Evolutionary conservation across 2,888 invertebrate species (phyloP), one percentile per base, ranked within the genome.

Genomic region (Venusia cambrica): DNA sequence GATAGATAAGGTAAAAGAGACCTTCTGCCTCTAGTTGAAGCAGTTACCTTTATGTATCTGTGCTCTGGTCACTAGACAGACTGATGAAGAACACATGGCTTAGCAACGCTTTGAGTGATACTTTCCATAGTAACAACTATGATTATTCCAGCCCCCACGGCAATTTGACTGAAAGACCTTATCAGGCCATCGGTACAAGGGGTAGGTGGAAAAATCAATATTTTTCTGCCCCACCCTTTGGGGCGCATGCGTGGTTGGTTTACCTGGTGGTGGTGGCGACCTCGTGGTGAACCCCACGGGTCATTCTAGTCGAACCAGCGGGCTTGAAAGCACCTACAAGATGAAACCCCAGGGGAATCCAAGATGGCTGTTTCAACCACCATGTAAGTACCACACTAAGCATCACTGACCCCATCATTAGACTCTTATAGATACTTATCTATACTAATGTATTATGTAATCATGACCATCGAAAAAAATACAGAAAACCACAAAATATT

Each of bases 121-220:
- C n/a, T n/a, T n/a, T n/a, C n/a, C n/a, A n/a, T n/a, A n/a, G n/a
- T n/a, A n/a, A n/a, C n/a, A n/a, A n/a, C n/a, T n/a, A n/a, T n/a
- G n/a, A n/a, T 66, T 61, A 81, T 79, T 73, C 6, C 51, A 49
- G 32, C 62, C 73, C 71, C 71, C 67, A 48, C 40, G 42, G 65
- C 66, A 79, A 84, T 81, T 83, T 81, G 77, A 77, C 76, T 62
- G 73, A 72, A 71, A 72, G 62, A 51, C 63, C 78, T 84, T 85
- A 85, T 85, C 84, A 64, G 57, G 39, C 65, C 68, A 81, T 83
- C 83, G 64, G 67, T 72, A 72, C 72, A 70, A 69, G 74, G 73
- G 78, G 73, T 61, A 39, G 64, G 60, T 72, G 25, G n/a, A 17
- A 77, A 71, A 78, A 87, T 85, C 85, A 80, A 85, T 85, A 85